Conservation (phyloP, 1,140 invertebrate species). For the Phocides pigmalion region DNA sequence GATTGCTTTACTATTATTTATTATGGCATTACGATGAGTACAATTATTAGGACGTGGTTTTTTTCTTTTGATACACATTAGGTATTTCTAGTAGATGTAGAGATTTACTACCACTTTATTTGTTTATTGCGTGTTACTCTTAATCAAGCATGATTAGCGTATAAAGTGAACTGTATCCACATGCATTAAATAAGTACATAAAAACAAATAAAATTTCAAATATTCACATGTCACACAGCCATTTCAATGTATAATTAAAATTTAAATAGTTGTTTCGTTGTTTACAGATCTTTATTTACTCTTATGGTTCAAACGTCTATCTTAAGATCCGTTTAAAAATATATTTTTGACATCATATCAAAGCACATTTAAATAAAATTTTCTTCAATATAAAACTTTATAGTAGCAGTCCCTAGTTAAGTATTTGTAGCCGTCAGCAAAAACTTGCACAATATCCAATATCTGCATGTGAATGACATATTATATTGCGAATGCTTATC, state of each 20-base stretch:
- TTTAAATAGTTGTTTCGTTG: too few species aligned
- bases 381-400: background rate
- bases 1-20: slow-evolving; percentile 53
- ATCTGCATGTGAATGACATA: slow-evolving; percentile 25
- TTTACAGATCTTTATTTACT: too few species aligned
- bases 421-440: slow-evolving; percentile 1
- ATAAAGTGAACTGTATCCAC: background rate
- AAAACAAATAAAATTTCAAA: too few species aligned
- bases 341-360: too few species aligned
- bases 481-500: slow-evolving; percentile 24
- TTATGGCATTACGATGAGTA: slow-evolving; percentile 14
- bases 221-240: too few species aligned
- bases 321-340: too few species aligned
- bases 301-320: too few species aligned
- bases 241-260: too few species aligned
- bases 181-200: too few species aligned
- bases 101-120: background rate
- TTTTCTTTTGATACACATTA: background rate
- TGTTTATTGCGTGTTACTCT: background rate
- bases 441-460: slow-evolving; percentile 7
- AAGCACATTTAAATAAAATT: too few species aligned
- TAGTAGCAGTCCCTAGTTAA: slow-evolving; percentile 7
- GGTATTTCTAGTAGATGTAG: background rate
- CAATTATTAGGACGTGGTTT: slow-evolving; percentile 4
- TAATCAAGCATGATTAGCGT: background rate